Evolutionary conservation across 2,797 vertebrate genomes (phyloP), one percentile per base, ranked within the genome.

Genomic region (Silurus lanzhouensis): DNA sequence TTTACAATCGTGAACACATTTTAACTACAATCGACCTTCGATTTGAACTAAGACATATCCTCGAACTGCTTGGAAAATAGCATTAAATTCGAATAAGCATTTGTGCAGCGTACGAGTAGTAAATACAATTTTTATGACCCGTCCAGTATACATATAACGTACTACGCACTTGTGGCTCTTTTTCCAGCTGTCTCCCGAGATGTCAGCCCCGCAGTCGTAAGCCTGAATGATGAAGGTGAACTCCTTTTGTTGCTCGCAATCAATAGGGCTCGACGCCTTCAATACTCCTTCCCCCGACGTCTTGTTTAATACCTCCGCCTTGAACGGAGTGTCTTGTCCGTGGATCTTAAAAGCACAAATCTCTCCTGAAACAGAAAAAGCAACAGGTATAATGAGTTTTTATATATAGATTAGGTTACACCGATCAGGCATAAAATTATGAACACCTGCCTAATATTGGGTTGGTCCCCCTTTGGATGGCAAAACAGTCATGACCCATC

Each of bases 321-420:
- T 96, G 0, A 99, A 99, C 0, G 97, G 97, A 84, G 94, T 95
- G 76, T 97, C 97, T 81, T 96, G 96, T 52, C 97, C 97, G 0
- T 97, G 97, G 92, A 99, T 97, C 95, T 97, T 98, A 92, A 99
- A 99, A 71, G 97, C 97, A 92, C 98, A 99, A 89, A 99, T 99
- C 93, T 99, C 97, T 87, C 98, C 98, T 99, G 83, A 57, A 85
- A 84, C 10, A 79, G 75, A 19, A 66, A 83, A 74, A 70, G 27
- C 64, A 82, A 60, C 58, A 83, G 70, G 55, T 46, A 27, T n/a
- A 87, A 72, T 80, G 58, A 83, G 79, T 80, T 38, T 55, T 46
- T 44, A 27, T 74, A 8, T 17, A 55, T 52, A 1, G 48, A 52
- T 52, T 52, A 52, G 48, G 4, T 52, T 52, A 52, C 48, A 52